phyloP scores from a whole-genome alignment of 1,140 invertebrate species.

The Mizuhopecten yessoensis region DNA sequence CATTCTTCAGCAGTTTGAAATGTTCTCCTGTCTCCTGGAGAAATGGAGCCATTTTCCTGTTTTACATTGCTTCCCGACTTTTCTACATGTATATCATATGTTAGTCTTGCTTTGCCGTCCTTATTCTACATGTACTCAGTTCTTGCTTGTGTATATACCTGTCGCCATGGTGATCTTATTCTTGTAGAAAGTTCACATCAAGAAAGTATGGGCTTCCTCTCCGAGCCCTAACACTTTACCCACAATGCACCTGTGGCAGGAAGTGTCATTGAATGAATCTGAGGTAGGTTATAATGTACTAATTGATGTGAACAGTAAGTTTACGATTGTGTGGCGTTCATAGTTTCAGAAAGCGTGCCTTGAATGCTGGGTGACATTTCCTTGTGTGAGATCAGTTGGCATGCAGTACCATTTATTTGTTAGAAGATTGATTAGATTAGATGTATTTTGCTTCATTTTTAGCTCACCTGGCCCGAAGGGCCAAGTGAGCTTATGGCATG shows the following conservation, averaged over 20 bases:
- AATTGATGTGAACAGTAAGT: too few relatives aligned
- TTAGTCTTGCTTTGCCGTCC: background rate
- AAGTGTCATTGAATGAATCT: conserved; percentile 69
- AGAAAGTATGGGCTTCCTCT: conserved; percentile 77
- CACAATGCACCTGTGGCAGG: conserved; percentile 59
- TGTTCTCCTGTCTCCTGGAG: too few relatives aligned
- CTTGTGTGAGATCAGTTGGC: background rate
- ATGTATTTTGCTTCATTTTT: too few relatives aligned
- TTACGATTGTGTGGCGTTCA: background rate
- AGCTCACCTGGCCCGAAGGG: too few relatives aligned
- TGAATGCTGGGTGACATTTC: background rate
- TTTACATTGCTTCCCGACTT: too few relatives aligned
- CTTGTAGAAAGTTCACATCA: conserved; percentile 79
- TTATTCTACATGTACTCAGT: conserved; percentile 25
- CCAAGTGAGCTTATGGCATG: too few relatives aligned
- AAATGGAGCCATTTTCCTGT: too few relatives aligned
- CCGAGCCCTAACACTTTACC: conserved; percentile 60
- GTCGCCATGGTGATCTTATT: conserved; percentile 52
- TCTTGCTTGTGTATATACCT: conserved; percentile 48
- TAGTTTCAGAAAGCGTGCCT: background rate
- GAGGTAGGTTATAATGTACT: conserved; percentile 72
- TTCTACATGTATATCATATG: background rate
- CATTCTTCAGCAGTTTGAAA: too few relatives aligned
- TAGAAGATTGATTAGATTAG: too few relatives aligned
- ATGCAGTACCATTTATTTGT: background rate